Evolutionary conservation across 2,113 vertebrate species (phyloP), one percentile per base, ranked within the genome.

Genomic region (Gallinago jamesoni): DNA sequence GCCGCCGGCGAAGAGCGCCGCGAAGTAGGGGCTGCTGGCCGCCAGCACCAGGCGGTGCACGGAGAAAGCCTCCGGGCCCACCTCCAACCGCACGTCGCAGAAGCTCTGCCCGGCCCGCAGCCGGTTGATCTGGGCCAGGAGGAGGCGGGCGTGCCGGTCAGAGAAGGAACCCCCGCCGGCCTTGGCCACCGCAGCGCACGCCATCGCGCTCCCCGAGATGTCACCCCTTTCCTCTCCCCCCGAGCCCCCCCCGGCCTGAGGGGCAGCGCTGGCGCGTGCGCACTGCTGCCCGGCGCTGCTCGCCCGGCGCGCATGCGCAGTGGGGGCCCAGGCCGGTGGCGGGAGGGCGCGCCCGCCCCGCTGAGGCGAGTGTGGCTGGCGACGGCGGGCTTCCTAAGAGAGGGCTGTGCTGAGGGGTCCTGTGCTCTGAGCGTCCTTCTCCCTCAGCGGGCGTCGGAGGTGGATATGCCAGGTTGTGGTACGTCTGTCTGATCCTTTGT

Each of bases 1-100:
- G 45, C 99, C 98, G n/a, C 98, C 98, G 5, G 98, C 98, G 90
- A 99, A 99, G 59, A 99, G 98, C 68, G 99, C 99, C 9, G 99
- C 97, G 96, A 99, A 99, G 92, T 99, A 99, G 0, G 99, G 99
- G 87, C 99, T 99, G 96, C 99, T 99, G 60, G 99, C 99, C 59
- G 99, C 99, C 69, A 99, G 98, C 80, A 99, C 99, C 93, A 99
- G 96, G 31, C 98, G 98, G 88, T 99, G 99, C 70, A 99, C 99
- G 77, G 96, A 96, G 96, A 99, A 99, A 64, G 97, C 97, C 57
- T 97, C 97, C n/a, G 97, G 96, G 9, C 99, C 99, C 18, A 99
- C 98, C 85, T 98, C 98, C 57, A 99, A 97, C 52, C 98, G 98
- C 66, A 99, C 99, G 28, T 99, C 99, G 75, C 99, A 99, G 97